phyloP scores from a whole-genome alignment of 2,888 invertebrate species.

The Netelia melanura region DNA sequence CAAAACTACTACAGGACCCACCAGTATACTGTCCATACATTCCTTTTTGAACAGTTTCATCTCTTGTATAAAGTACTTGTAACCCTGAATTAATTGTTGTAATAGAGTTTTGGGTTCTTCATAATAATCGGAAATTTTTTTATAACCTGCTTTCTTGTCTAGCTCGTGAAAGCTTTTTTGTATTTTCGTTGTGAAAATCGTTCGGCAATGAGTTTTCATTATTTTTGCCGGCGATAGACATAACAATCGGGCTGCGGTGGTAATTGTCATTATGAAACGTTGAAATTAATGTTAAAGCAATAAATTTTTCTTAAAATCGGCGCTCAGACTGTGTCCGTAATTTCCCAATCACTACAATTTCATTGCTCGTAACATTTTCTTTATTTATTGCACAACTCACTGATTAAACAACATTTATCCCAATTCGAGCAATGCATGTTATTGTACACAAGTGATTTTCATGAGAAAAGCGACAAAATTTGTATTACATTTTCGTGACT shows the following conservation, averaged over 20 bases:
- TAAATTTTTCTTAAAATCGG: background rate
- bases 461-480: background rate
- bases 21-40: slow-evolving; percentile 87
- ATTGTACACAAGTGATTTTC: background rate
- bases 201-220: slow-evolving; percentile 48
- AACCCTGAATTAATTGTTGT: slow-evolving; percentile 88
- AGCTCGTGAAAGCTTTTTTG: slow-evolving; percentile 86
- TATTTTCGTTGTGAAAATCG: slow-evolving; percentile 75
- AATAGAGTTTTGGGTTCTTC: slow-evolving; percentile 79
- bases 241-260: slow-evolving; percentile 41
- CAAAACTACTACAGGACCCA: slow-evolving; percentile 87
- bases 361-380: background rate
- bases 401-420: background rate
- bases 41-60: slow-evolving; percentile 89
- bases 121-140: slow-evolving; percentile 66
- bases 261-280: slow-evolving; percentile 25
- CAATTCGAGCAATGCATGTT: background rate
- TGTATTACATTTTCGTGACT: background rate
- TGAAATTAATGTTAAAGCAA: background rate
- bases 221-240: slow-evolving; percentile 18
- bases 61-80: slow-evolving; percentile 89
- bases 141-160: slow-evolving; percentile 88
- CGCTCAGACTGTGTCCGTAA: background rate
- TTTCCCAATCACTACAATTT: background rate
- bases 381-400: background rate